A percentile compares a stretch with the other conserved stretches of the same genome.
These are phyloP conservation scores for Palaemon carinicauda DNA, from an alignment of 1,140 invertebrate species.

Conservation along the genomic window DNA sequence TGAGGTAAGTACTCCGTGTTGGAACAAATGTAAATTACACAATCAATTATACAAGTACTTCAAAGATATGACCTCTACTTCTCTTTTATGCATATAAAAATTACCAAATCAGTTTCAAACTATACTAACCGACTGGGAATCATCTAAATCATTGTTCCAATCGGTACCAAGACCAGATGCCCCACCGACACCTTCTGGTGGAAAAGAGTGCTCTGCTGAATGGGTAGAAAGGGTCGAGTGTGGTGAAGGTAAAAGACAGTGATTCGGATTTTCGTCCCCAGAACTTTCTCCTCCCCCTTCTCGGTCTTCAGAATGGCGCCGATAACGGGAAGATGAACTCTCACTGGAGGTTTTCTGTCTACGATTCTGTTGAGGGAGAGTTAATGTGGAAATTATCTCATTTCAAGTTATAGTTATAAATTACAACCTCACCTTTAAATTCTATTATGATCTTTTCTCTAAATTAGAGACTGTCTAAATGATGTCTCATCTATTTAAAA, in stretches of 20 bases:
- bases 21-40: too few species aligned
- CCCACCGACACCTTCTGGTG: constrained; percentile 46
- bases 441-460: too few species aligned
- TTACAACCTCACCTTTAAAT: too few species aligned
- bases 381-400: too few species aligned
- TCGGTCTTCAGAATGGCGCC: constrained; percentile 26
- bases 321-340: constrained; percentile 25
- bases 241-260: neutral
- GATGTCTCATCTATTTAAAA: too few species aligned
- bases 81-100: neutral
- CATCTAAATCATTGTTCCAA: constrained; percentile 15
- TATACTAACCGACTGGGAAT: constrained; percentile 39
- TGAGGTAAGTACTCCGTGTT: too few species aligned
- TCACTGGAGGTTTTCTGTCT: constrained; percentile 40
- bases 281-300: constrained; percentile 31
- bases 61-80: too few species aligned
- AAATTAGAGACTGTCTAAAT: too few species aligned
- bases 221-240: neutral
- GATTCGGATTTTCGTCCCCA: constrained; percentile 15
- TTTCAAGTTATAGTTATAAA: too few species aligned
- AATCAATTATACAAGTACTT: too few species aligned
- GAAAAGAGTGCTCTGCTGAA: constrained; percentile 9
- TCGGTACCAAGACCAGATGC: constrained; percentile 24
- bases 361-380: constrained; percentile 46
- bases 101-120: neutral